Evolutionary conservation across 2,888 invertebrate species (phyloP).

Genomic region (Aspidiotus destructor): DNA sequence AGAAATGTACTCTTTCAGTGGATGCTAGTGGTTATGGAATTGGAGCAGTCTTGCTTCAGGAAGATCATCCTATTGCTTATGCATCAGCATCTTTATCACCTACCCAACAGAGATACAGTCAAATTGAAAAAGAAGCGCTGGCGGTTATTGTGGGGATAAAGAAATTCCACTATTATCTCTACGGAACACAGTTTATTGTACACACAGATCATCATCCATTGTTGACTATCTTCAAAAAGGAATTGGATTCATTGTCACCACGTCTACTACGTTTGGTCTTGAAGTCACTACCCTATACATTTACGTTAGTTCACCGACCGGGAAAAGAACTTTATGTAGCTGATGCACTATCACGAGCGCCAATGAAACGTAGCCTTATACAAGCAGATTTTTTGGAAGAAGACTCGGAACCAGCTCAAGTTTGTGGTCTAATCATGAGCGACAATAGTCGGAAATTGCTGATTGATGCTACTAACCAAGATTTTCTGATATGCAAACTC

Average conservation of each 20-base stretch:
- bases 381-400: background rate
- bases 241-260: background rate
- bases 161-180: background rate
- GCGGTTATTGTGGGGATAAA: background rate
- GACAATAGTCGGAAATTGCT: background rate
- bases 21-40: slow-evolving; percentile 7
- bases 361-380: background rate
- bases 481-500: background rate
- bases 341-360: background rate
- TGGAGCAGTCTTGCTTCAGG: background rate
- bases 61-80: background rate
- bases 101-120: slow-evolving; percentile 9
- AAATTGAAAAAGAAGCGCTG: slow-evolving; percentile 12
- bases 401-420: background rate
- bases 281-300: background rate
- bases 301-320: background rate
- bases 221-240: background rate
- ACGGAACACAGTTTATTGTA: background rate
- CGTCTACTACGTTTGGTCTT: background rate
- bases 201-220: slow-evolving; percentile 6
- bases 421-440: background rate
- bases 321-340: slow-evolving; percentile 1
- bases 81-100: background rate
- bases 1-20: slow-evolving; percentile 1
- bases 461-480: background rate